Evolutionary conservation across 2,113 vertebrate species (phyloP).

Genomic region (Riparia riparia): DNA sequence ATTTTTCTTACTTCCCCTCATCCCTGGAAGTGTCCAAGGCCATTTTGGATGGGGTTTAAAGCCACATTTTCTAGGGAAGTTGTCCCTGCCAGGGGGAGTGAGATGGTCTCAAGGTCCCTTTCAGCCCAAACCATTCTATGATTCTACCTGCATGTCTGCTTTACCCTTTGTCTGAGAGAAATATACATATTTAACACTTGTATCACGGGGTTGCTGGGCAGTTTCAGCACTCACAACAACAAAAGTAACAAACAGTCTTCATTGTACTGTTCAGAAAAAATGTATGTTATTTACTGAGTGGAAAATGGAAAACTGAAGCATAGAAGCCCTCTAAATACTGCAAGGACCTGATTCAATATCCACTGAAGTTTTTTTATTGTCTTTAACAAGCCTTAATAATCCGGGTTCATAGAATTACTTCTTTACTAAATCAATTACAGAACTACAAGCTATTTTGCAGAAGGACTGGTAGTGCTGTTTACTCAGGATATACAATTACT

Average conservation of each 20-base stretch:
- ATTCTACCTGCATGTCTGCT: neutral
- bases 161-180: neutral
- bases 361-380: neutral
- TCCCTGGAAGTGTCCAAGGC: neutral
- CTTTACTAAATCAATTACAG: constrained; percentile 27
- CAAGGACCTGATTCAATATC: neutral
- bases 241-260: neutral
- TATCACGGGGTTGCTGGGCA: rapidly evolving
- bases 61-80: neutral
- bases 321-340: neutral
- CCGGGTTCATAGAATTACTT: neutral
- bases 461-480: neutral
- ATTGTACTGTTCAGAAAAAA: neutral
- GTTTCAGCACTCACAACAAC: neutral
- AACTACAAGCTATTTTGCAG: neutral
- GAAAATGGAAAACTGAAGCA: neutral
- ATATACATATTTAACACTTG: neutral
- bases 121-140: neutral
- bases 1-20: neutral
- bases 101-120: neutral
- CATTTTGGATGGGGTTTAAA: neutral
- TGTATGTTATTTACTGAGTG: neutral
- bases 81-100: neutral
- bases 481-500: neutral
- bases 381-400: constrained; percentile 26